Base-by-base conservation (phyloP, 2,888 invertebrate genomes). In the Matsumyia berberina region DNA sequence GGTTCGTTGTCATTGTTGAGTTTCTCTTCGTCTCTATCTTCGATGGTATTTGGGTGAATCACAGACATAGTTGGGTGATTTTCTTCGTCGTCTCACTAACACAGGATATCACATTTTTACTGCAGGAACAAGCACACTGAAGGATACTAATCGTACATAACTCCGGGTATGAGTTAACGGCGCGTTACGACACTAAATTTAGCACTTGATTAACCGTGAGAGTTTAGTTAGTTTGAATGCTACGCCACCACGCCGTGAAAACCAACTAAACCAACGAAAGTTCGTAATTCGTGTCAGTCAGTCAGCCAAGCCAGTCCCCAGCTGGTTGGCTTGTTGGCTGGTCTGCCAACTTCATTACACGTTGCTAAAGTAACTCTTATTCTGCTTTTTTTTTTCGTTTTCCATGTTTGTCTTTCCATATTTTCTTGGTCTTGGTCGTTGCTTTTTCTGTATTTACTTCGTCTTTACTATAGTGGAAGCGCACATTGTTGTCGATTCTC, bases 1-100 rank as follows among this genome's bases (percentile, higher is more conserved):
- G 94, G 94, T 90, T 94, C 93, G 39, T 76, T 85, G 58, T 85
- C 79, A n/a, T n/a, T n/a, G 49, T 74, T 85, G 0, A 70, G 53
- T 55, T 53, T 62, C 3, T 78, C 70, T 3, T 78, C 46, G 15
- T 53, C 51, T 8, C 64, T 62, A 12, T 53, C 51, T 8, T 70
- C 70, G 12, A 19, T 17, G 35, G 51, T 44, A 60, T 58, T 70
- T 74, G 85, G 80, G 29, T 70, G 70, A 76, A 85, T 85, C 85
- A 85, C 85, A 85, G 85, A 85, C 85, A 85, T 85, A 4, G 46
- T 58, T 62, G 29, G 12, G 24, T 17, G 55, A 6, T 29, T 49
- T 60, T 55, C 35, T 37, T 64, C 57, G 29, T n/a, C 29, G 42
- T 72, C 35, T 35, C 49, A 39, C n/a, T 39, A 19, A n/a, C 24